Base-by-base conservation (phyloP, 2,888 invertebrate species). In the Heteromurus nitidus region DNA sequence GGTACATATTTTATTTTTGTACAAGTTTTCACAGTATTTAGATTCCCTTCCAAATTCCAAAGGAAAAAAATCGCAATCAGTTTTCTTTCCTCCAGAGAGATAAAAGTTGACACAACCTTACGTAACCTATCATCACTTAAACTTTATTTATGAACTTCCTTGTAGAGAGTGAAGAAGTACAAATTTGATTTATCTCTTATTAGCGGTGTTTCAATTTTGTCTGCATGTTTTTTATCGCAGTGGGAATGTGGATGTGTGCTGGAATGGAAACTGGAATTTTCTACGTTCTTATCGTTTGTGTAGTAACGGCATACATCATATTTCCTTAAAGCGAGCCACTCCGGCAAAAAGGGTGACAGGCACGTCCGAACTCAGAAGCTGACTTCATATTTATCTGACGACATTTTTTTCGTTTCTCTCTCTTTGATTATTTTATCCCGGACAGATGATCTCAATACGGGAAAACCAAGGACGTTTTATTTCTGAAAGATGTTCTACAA, bases 121-220 rank as follows among this genome's bases (percentile, higher is more conserved):
- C 22, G 22, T 64, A 65, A 42, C 65, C 65, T 65, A 65, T 65
- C 65, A 42, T 65, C 65, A 65, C 65, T 22, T 64, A n/a, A 64
- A 30, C 9, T 30, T 65, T 36, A 65, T 65, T 65, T 65, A 22
- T 44, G 42, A 16, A 42, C 42, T 65, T 65, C 42, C 65, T 42
- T 9, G 3, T 22, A 42, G 30, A 62, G 31, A 24, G 1, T 47
- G 47, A n/a, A 13, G 50, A 50, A 50, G 50, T 3, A 50, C 11
- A 50, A 13, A 3, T 50, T 50, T 7, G 50, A 13, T 7, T 50
- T 50, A 50, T 50, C 50, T 36, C 36, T 36, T 36, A 36, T n/a
- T n/a, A n/a, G n/a, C n/a, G n/a, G n/a, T n/a, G n/a, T n/a, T n/a
- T n/a, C n/a, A n/a, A n/a, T n/a, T n/a, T n/a, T n/a, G n/a, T n/a